Percentiles rank a stretch among this genome's conserved stretches.
Conservation (phyloP, 2,888 invertebrate species). For the Protodeltote pygarga region DNA sequence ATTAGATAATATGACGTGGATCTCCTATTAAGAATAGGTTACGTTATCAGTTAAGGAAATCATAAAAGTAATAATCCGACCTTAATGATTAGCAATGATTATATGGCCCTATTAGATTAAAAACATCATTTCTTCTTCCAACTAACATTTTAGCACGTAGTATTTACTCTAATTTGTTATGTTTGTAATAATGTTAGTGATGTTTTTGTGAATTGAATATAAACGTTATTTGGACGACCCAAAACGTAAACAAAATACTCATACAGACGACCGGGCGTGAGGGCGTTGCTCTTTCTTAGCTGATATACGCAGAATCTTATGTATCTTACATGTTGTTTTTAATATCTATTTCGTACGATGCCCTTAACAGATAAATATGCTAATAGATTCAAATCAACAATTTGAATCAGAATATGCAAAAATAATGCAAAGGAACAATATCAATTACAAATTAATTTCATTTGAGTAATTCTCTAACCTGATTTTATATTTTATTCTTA, state of each 20-base stretch:
- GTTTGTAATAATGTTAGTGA: too few species aligned
- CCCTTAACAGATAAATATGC: constrained; percentile 14
- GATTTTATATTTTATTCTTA: too few species aligned
- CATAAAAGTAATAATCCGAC: constrained; percentile 50
- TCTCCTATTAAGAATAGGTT: constrained; percentile 33
- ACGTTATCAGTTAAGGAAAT: constrained; percentile 70
- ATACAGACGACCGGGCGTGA: constrained; percentile 72
- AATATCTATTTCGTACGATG: constrained; percentile 24
- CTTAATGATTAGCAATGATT: constrained; percentile 59
- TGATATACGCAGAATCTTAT: constrained; percentile 56
- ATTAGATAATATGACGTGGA: constrained; percentile 53
- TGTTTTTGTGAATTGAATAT: constrained; percentile 48
- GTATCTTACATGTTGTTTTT: constrained; percentile 32
- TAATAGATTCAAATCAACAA: constrained; percentile 1
- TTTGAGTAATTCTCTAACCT: too few species aligned
- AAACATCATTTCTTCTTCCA: constrained; percentile 5
- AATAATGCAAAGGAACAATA: not conserved
- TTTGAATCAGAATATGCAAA: not conserved
- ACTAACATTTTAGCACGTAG: constrained; percentile 6
- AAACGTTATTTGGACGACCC: constrained; percentile 66
- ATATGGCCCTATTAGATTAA: constrained; percentile 55
- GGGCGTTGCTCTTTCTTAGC: constrained; percentile 73
- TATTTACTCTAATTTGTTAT: constrained; percentile 13
- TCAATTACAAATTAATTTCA: too few species aligned
- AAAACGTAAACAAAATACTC: constrained; percentile 69